phyloP scores from a whole-genome alignment of 2,113 vertebrate species.

The Ascaphus truei region DNA sequence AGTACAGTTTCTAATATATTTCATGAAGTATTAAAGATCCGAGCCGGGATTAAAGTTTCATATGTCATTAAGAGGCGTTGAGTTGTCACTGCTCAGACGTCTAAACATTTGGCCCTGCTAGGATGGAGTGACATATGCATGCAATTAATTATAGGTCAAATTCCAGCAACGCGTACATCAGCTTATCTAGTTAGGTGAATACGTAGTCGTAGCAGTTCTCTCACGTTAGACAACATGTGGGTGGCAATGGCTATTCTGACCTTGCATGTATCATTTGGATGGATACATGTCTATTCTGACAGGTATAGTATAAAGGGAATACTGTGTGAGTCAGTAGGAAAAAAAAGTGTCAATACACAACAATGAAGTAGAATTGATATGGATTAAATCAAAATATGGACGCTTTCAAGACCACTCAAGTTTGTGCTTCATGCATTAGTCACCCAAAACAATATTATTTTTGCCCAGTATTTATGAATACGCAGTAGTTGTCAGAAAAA shows the following conservation, averaged over 20 bases:
- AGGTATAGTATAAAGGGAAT: too few species aligned
- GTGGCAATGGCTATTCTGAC: neutral
- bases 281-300: too few species aligned
- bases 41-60: neutral
- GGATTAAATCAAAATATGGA: too few species aligned
- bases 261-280: neutral
- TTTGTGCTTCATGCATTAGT: too few species aligned
- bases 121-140: neutral
- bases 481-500: too few species aligned
- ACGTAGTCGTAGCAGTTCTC: neutral
- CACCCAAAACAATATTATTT: too few species aligned
- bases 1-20: slow-evolving; percentile 1
- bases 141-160: neutral
- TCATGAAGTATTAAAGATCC: neutral
- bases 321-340: too few species aligned
- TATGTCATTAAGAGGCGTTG: neutral
- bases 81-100: neutral
- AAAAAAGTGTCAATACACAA: too few species aligned
- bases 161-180: neutral
- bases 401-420: too few species aligned
- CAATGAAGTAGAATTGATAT: too few species aligned
- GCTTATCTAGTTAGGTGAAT: neutral
- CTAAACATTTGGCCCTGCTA: neutral
- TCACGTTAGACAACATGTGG: neutral
- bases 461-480: too few species aligned